A percentile compares a stretch with the other conserved stretches of the same genome.
phyloP scores from a whole-genome alignment of 2,797 vertebrate species.

The Enteromius unitaeniatus region DNA sequence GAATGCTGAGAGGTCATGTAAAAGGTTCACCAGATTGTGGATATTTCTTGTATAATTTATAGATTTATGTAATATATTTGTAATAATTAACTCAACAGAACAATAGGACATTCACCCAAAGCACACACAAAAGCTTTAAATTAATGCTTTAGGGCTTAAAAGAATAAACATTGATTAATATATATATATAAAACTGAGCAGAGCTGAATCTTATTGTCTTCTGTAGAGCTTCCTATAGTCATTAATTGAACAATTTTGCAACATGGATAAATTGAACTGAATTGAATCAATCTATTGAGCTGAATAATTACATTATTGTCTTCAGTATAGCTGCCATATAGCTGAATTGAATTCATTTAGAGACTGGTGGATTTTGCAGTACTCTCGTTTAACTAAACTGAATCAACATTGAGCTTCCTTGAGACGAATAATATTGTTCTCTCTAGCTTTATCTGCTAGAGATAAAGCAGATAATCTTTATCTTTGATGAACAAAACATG shows the following conservation, averaged over 20 bases:
- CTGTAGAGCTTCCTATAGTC: neutral
- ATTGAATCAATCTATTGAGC: neutral
- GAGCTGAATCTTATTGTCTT: neutral
- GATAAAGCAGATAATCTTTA: too few species aligned
- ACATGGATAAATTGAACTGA: neutral
- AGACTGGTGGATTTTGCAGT: neutral
- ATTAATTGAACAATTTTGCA: neutral
- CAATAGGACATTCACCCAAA: neutral
- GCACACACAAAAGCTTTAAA: neutral
- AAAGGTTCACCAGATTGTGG: neutral
- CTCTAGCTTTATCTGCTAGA: neutral
- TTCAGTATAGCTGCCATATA: neutral
- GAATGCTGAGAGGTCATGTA: neutral
- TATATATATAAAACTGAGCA: neutral
- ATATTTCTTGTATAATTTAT: neutral
- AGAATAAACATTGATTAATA: neutral
- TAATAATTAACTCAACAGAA: neutral
- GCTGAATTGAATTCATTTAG: neutral
- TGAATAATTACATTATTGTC: neutral
- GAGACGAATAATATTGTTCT: neutral
- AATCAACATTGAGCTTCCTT: neutral
- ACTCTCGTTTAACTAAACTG: neutral
- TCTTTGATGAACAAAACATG: too few species aligned
- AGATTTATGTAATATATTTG: neutral
- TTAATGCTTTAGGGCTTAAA: neutral